A percentile compares a stretch with the other conserved stretches of the same genome.
These are phyloP conservation scores for Athalia cordata DNA, from an alignment of 2,888 invertebrate species.

Conservation along the genomic window DNA sequence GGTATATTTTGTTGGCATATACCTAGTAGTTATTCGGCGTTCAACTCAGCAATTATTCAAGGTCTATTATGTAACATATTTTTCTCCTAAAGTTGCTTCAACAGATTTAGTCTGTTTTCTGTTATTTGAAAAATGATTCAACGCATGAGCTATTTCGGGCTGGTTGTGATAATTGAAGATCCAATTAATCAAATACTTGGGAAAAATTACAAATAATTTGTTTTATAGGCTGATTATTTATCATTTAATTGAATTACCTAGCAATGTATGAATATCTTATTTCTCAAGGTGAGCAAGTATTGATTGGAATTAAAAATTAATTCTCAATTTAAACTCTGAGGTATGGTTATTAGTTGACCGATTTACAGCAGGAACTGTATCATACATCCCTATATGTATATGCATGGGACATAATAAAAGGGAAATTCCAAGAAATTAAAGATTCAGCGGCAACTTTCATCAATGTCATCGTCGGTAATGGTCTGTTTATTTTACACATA, in stretches of 20 bases:
- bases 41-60: not conserved
- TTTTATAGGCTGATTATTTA: too few species aligned
- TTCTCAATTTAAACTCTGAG: too few species aligned
- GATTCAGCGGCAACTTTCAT: not conserved
- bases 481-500: not conserved
- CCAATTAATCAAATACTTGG: too few species aligned
- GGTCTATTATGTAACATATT: not conserved
- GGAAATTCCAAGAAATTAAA: not conserved
- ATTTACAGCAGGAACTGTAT: not conserved
- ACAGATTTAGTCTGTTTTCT: not conserved
- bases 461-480: constrained; percentile 16
- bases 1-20: constrained; percentile 36
- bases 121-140: too few species aligned
- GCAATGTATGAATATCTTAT: too few species aligned
- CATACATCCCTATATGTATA: not conserved
- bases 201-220: too few species aligned
- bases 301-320: too few species aligned
- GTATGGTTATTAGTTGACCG: too few species aligned
- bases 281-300: too few species aligned
- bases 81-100: not conserved
- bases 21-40: constrained; percentile 18
- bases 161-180: too few species aligned
- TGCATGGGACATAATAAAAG: not conserved
- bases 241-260: too few species aligned
- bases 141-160: too few species aligned